Base-by-base conservation (phyloP, 2,888 invertebrate genomes). In the Micoletzkya japonica region DNA sequence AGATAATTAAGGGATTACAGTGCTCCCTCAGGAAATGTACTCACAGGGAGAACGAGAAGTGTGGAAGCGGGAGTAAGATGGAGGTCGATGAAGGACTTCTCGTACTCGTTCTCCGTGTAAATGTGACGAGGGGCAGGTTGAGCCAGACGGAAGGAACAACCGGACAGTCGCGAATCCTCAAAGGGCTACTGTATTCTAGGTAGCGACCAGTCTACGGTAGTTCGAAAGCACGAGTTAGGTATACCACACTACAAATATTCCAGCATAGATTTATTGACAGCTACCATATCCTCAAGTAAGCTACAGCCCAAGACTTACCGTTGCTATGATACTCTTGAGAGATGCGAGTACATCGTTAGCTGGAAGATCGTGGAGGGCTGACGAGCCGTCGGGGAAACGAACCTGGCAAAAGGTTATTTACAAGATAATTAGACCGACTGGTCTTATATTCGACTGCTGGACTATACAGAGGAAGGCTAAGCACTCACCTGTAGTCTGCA, bases 61-160 rank as follows among this genome's bases (percentile, higher is more conserved):
- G 76, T 73, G 24, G 72, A 71, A 1, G 74, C 74, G 0, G 79
- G 79, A 7, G 79, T 79, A 28, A 79, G 70, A 24, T 44, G 56
- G 37, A 77, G 75, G 0, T 77, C 74, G 10, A 77, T 34, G 34
- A 72, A 77, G 1, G 74, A 63, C 52, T 73, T 74, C 10, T 64
- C 69, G 28, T 71, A 70, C 20, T 79, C 76, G 3, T 72, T 74
- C 17, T 50, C 59, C 2, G 70, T 66, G 67, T 73, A 79, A 1
- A 76, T 64, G 1, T 73, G 72, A 30, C 75, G 70, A 37, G 79
- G 79, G 52, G 74, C 77, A 1, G 73, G 63, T 63, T 77, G 76
- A 10, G 72, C 73, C 28, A 79, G 59, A 24, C 70, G 64, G 68
- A 77, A 79, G 14, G 60, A n/a, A 10, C 10, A 28, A 14, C 57